Conservation (phyloP, 2,113 vertebrate species). For the Planiliza haematocheilus region DNA sequence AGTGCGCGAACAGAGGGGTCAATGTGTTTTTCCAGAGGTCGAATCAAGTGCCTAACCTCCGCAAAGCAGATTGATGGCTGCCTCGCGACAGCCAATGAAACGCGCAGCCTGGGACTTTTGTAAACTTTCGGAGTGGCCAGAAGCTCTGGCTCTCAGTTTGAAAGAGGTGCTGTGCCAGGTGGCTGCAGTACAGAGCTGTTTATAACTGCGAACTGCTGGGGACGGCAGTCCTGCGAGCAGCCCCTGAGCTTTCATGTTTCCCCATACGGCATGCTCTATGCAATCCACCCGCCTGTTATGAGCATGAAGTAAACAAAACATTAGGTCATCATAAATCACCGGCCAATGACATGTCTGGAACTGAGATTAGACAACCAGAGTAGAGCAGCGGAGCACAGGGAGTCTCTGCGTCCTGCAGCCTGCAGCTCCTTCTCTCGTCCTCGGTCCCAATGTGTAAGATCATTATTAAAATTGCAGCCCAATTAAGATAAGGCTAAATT, state of each 20-base stretch:
- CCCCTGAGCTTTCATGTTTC: slow-evolving; percentile 77
- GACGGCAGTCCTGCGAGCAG: slow-evolving; percentile 54
- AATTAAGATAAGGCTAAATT: slow-evolving; percentile 87
- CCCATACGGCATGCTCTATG: slow-evolving; percentile 63
- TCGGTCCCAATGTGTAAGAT: slow-evolving; percentile 85
- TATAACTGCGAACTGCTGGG: slow-evolving; percentile 65
- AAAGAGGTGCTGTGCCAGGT: slow-evolving; percentile 67
- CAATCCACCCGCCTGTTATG: slow-evolving; percentile 74
- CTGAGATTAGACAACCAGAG: slow-evolving; percentile 58
- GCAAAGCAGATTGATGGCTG: slow-evolving; percentile 54
- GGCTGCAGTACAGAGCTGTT: slow-evolving; percentile 68
- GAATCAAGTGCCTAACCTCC: slow-evolving; percentile 61
- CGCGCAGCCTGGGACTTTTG: slow-evolving; percentile 39
- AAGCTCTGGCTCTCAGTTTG: slow-evolving; percentile 23
- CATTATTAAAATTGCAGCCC: slow-evolving; percentile 86
- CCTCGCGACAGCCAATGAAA: slow-evolving; percentile 48
- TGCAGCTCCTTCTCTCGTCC: slow-evolving; percentile 69
- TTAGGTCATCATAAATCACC: slow-evolving; percentile 84
- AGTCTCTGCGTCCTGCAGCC: slow-evolving; percentile 56
- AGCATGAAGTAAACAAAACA: slow-evolving; percentile 82
- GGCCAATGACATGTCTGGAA: slow-evolving; percentile 71
- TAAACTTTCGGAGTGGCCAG: slow-evolving; percentile 46
- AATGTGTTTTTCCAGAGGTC: slow-evolving; percentile 52
- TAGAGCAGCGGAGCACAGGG: slow-evolving; percentile 39
- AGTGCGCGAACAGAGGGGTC: slow-evolving; percentile 51